Percentiles rank a stretch among this genome's conserved stretches.
These are phyloP conservation scores for Buceros bicornis DNA, from an alignment of 2,797 vertebrate genomes.

Conservation along the genomic window DNA sequence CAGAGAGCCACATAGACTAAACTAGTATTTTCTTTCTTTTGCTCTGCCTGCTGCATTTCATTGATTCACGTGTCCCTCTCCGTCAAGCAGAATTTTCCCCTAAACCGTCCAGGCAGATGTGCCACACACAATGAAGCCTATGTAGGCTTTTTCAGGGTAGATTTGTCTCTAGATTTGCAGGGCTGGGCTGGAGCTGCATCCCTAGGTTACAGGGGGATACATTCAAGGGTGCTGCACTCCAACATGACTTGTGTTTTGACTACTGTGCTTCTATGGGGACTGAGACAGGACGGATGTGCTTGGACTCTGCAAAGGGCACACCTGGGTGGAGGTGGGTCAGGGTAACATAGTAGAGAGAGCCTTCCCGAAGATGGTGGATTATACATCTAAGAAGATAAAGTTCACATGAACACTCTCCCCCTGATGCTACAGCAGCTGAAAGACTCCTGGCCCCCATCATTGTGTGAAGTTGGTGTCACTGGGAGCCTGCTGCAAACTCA, in stretches of 20 bases:
- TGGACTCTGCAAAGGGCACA: background rate
- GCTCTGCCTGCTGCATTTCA: background rate
- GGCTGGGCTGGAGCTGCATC: background rate
- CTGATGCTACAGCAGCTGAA: background rate
- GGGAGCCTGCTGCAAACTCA: background rate
- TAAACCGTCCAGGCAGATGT: background rate
- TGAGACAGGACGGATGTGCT: background rate
- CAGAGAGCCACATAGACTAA: background rate
- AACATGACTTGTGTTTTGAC: background rate
- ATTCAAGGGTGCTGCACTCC: fast-evolving
- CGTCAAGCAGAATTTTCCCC: background rate
- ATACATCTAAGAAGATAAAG: background rate
- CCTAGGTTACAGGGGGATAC: background rate
- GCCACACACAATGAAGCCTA: background rate
- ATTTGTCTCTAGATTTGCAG: background rate
- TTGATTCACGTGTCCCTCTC: background rate
- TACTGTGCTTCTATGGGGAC: background rate
- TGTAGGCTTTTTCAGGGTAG: background rate
- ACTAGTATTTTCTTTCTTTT: background rate
- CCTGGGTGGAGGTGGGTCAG: background rate
- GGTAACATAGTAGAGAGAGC: background rate
- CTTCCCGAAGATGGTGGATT: background rate
- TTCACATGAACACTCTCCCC: background rate
- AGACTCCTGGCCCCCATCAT: fast-evolving
- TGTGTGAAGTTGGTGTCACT: background rate